Percentiles rank a stretch among this genome's conserved stretches.
phyloP scores from a whole-genome alignment of 2,888 invertebrate genomes.

The Siphonodentalium dalli region DNA sequence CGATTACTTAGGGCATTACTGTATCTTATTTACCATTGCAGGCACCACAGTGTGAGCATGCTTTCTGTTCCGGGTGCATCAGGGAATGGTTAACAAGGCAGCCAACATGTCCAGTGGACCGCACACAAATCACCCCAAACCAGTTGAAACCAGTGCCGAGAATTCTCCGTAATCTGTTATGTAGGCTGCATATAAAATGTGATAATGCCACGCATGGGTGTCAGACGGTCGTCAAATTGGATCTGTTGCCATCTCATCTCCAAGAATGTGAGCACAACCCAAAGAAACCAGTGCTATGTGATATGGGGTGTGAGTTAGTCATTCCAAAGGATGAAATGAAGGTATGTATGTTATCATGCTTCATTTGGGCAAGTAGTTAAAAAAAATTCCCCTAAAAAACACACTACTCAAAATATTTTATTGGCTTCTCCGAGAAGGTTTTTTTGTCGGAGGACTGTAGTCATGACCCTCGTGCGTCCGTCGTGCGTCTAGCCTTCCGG shows the following conservation, averaged over 20 bases:
- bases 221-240: conserved; percentile 83
- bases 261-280: conserved; percentile 92
- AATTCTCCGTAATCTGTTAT: conserved; percentile 88
- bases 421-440: no score
- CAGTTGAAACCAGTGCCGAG: conserved; percentile 91
- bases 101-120: conserved; percentile 92
- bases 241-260: conserved; percentile 84
- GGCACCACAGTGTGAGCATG: conserved; percentile 96
- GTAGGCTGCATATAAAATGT: conserved; percentile 85
- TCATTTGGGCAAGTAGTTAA: background rate
- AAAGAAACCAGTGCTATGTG: conserved; percentile 90
- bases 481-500: no score
- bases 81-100: conserved; percentile 94
- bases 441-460: no score
- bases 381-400: background rate
- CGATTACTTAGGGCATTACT: no score
- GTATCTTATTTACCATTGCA: conserved; percentile 64
- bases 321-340: conserved; percentile 94
- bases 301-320: conserved; percentile 90
- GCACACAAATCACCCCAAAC: conserved; percentile 83
- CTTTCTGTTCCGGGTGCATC: conserved; percentile 91
- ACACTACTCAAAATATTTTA: no score
- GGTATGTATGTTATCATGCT: conserved; percentile 52
- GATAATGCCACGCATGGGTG: conserved; percentile 82
- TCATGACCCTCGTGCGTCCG: no score